Percentiles rank a stretch among this genome's conserved stretches.
phyloP scores from a whole-genome alignment of 1,140 invertebrate genomes.

The Agrypnia vestita region DNA sequence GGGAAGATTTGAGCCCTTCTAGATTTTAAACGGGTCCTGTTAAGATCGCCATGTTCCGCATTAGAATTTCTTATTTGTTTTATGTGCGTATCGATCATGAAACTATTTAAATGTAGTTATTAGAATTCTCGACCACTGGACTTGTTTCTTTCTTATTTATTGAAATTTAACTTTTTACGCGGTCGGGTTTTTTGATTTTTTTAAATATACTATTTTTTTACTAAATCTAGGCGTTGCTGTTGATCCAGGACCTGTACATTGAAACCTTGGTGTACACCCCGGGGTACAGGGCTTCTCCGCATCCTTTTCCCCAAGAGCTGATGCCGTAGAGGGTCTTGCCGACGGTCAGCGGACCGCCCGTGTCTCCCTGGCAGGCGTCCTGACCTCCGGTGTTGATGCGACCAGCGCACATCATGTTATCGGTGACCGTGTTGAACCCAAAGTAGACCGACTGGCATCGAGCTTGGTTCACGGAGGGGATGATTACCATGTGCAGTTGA shows the following conservation, averaged over 20 bases:
- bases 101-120: too few species aligned
- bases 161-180: too few species aligned
- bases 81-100: too few species aligned
- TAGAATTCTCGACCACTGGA: too few species aligned
- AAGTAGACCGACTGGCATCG: conserved; percentile 63
- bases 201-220: too few species aligned
- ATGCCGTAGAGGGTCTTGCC: conserved; percentile 72
- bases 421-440: conserved; percentile 67
- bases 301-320: conserved; percentile 76
- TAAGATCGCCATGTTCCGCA: too few species aligned
- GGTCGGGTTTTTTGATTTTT: too few species aligned
- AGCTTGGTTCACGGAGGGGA: conserved; percentile 63
- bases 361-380: conserved; percentile 74
- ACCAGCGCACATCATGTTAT: conserved; percentile 84
- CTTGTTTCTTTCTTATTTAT: too few species aligned
- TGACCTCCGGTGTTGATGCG: conserved; percentile 64
- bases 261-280: conserved; percentile 78
- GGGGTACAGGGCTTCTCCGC: conserved; percentile 74
- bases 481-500: conserved; percentile 64
- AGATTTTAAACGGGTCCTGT: too few species aligned
- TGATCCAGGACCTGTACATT: conserved; percentile 70
- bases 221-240: conserved; percentile 60
- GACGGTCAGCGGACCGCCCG: conserved; percentile 74
- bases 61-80: too few species aligned
- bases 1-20: too few species aligned